Conservation (phyloP, 2,888 invertebrate genomes). For the Dynastes tityus region DNA sequence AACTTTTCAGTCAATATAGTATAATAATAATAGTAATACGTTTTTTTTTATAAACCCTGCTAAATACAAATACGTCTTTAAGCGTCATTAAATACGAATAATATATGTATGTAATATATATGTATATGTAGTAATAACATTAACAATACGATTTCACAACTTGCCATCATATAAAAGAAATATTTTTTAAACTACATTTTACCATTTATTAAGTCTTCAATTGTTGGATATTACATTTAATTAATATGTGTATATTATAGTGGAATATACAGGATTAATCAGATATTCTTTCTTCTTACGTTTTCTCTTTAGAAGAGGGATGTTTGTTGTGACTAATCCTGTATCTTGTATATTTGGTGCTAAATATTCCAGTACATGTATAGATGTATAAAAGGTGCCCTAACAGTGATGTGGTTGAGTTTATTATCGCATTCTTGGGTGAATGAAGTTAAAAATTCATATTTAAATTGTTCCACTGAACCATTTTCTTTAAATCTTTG, state of each 20-base stretch:
- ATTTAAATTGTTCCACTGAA: constrained; percentile 52
- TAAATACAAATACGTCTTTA: constrained; percentile 49
- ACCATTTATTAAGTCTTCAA: constrained; percentile 16
- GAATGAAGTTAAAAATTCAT: constrained; percentile 28
- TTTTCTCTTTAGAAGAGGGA: not conserved
- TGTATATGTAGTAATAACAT: constrained; percentile 37
- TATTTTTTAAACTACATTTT: not conserved
- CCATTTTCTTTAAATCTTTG: constrained; percentile 36
- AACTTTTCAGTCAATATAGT: constrained; percentile 49
- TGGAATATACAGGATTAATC: not conserved
- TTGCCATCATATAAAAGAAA: constrained; percentile 25
- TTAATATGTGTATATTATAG: not conserved
- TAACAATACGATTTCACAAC: constrained; percentile 41
- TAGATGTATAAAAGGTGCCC: constrained; percentile 37
- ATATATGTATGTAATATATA: constrained; percentile 35
- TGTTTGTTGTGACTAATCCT: not conserved
- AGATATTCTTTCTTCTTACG: not conserved
- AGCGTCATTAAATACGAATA: constrained; percentile 50
- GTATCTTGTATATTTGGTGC: constrained; percentile 36
- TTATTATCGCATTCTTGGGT: not conserved
- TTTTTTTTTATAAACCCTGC: constrained; percentile 57
- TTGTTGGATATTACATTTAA: constrained; percentile 23
- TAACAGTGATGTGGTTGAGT: constrained; percentile 25
- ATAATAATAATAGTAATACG: constrained; percentile 25
- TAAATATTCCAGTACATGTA: constrained; percentile 9